Base-by-base conservation (phyloP, 2,888 invertebrate genomes). In the Diplazon laetatorius region DNA sequence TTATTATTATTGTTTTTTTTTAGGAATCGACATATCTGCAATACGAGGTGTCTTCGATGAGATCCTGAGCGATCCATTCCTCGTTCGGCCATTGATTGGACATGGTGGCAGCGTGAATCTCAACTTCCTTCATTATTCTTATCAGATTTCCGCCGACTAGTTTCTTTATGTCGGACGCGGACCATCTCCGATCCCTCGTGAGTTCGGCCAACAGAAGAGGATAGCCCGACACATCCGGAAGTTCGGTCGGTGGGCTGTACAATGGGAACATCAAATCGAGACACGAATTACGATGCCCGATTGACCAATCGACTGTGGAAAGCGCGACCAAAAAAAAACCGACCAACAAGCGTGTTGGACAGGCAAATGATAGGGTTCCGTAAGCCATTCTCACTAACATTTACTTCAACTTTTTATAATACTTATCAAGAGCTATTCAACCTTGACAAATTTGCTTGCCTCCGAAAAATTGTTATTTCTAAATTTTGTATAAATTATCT, bases 191-290 rank as follows among this genome's bases (percentile, higher is more conserved):
- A 83, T 93, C 93, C 25, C 93, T 89, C 0, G 93, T 92, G 60
- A 95, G 85, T 86, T 94, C 94, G 4, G 94, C 94, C 78, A 95
- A 90, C 18, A 95, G 88, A 20, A 93, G 91, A 0, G 94, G 93
- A 86, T 94, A 95, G 76, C 91, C 92, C 46, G 93, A 93, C 14
- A 93, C 93, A 82, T 93, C 93, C 57, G 93, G 92, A 20, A 93
- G 86, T 60, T 92, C 93, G 10, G 88, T 87, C 0, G 93, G 93
- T 10, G 92, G 89, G 75, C 93, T 93, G 85, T 9, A 76, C 68
- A 68, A 79, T 59, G 37, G n/a, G 57, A 63, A 8, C 5, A 18
- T 42, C 62, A 12, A 35, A 60, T 59, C 42, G n/a, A 25, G 18
- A 65, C 14, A n/a, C 22, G 50, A 71, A 72, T 39, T 39, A n/a